Evolutionary conservation across 2,113 vertebrate genomes (phyloP), one percentile per base, ranked within the genome.

Genomic region (Prinia subflava): DNA sequence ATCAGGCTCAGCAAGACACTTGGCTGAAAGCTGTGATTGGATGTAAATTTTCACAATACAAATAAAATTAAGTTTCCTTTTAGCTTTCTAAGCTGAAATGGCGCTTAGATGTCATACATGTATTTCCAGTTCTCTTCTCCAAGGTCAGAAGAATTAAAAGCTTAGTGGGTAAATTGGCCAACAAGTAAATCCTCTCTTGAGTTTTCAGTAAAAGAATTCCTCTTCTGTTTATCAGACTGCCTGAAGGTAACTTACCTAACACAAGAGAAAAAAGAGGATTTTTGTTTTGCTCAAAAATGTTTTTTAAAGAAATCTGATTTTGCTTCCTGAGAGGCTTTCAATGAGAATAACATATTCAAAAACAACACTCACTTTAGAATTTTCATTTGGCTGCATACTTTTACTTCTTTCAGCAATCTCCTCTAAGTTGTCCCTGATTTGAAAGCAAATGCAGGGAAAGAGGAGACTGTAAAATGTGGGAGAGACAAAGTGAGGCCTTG

Each of bases 241-340:
- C 82, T 87, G 74, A 92, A 87, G 47, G 83, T 39, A 89, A 65
- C 80, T 75, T 92, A n/a, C 37, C 57, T 81, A 79, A 81, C 28
- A n/a, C 35, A 70, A 87, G 53, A 79, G 30, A 57, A 39, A 39
- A 85, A 94, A 56, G 8, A 17, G 49, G 28, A 37, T 15, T 81
- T 59, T n/a, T n/a, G 24, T 23, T 85, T 57, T 41, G 39, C 56
- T 52, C 21, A 71, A 73, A 92, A 94, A 76, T 39, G 21, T 24
- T 90, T 70, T 90, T 94, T 60, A 59, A 95, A 87, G 39, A 83
- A 95, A 96, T 93, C 39, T 81, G 37, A 89, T 89, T 91, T 91
- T 87, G 42, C 71, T 90, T 78, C 63, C 62, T 82, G 39, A 82
- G 42, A 89, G 56, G n/a, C n/a, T 95, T 95, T 94, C 93, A 92